Conservation (phyloP, 2,888 invertebrate genomes). For the Anarsia innoxiella region DNA sequence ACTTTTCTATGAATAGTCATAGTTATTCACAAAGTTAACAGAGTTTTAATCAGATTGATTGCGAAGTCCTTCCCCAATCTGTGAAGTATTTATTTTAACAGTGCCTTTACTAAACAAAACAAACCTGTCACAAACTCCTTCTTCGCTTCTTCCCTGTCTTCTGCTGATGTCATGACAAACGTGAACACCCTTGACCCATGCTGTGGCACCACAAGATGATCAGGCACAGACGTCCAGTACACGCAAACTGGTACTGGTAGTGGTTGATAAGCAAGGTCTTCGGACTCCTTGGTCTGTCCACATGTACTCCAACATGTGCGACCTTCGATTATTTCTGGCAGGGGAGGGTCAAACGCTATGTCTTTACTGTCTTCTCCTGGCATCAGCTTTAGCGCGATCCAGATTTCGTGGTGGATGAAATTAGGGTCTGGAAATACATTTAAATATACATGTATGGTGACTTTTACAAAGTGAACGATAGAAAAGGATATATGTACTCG, state of each 20-base stretch:
- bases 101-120: no score
- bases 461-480: no score
- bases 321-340: conserved; percentile 51
- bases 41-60: no score
- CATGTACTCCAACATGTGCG: conserved; percentile 55
- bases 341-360: conserved; percentile 48
- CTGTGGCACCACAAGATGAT: conserved; percentile 61
- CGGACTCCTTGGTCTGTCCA: conserved; percentile 54
- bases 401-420: conserved; percentile 58
- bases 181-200: conserved; percentile 64
- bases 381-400: conserved; percentile 59
- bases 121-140: conserved; percentile 57
- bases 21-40: no score
- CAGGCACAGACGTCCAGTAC: conserved; percentile 67
- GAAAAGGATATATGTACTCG: no score
- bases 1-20: no score
- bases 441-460: neutral
- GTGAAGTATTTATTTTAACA: no score
- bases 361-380: conserved; percentile 58
- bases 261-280: conserved; percentile 54
- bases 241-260: conserved; percentile 52
- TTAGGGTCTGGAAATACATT: conserved; percentile 49
- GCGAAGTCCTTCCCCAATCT: no score
- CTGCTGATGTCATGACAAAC: conserved; percentile 72
- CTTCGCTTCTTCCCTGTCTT: conserved; percentile 59